phyloP scores from a whole-genome alignment of 2,797 vertebrate genomes.

The Rhabdomys pumilio region DNA sequence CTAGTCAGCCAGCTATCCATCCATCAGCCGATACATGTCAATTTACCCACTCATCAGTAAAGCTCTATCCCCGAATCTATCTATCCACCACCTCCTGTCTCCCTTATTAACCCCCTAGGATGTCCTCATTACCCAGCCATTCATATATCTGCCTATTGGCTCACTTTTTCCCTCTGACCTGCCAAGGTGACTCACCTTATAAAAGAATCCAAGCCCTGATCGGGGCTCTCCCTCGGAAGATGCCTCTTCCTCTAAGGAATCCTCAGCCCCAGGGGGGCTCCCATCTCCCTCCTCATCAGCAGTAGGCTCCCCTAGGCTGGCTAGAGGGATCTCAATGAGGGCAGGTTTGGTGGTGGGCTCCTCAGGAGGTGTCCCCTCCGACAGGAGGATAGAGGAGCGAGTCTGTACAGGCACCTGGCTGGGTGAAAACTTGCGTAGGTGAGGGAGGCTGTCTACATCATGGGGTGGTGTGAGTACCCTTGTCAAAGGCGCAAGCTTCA shows the following conservation, averaged over 20 bases:
- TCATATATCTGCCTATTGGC: neutral
- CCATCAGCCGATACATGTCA: neutral
- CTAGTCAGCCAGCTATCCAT: neutral
- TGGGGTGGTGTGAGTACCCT: conserved; percentile 92
- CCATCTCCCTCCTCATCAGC: conserved; percentile 89
- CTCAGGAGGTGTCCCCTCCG: conserved; percentile 71
- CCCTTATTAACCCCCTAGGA: neutral
- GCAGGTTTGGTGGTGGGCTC: conserved; percentile 74
- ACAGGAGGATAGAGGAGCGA: conserved; percentile 94
- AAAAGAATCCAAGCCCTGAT: conserved; percentile 92
- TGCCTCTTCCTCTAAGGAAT: conserved; percentile 91
- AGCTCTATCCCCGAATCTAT: too few species aligned
- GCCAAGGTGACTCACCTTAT: conserved; percentile 90
- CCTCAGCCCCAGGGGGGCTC: conserved; percentile 87
- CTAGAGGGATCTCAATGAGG: conserved; percentile 94
- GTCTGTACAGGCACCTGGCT: conserved; percentile 94
- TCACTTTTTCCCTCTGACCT: neutral
- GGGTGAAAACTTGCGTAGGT: conserved; percentile 93
- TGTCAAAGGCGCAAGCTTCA: conserved; percentile 90
- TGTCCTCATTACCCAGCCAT: neutral
- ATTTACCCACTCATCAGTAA: too few species aligned
- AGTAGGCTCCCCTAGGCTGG: conserved; percentile 87
- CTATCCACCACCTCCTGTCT: neutral
- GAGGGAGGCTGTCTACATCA: conserved; percentile 94
- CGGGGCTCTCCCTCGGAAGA: conserved; percentile 89